These are phyloP conservation scores for Leptinotarsa lineolata DNA, from an alignment of 1,140 invertebrate species.

Conservation along the genomic window DNA sequence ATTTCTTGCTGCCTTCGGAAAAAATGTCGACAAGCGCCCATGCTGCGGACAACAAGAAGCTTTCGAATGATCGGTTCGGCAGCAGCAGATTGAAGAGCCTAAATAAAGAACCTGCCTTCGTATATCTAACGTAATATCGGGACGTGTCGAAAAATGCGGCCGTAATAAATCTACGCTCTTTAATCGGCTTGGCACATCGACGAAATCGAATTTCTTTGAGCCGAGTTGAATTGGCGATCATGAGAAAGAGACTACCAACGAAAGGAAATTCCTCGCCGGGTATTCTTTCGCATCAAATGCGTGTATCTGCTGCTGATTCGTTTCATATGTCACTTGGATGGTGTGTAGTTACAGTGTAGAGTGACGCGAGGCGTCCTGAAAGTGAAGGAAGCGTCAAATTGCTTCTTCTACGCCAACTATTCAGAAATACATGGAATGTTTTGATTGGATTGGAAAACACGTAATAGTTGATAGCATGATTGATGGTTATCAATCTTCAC, in stretches of 20 bases:
- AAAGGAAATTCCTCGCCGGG: not conserved
- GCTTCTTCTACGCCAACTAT: too few relatives aligned
- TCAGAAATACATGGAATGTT: too few relatives aligned
- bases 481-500: too few relatives aligned
- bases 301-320: not conserved
- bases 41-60: not conserved
- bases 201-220: conserved; percentile 26
- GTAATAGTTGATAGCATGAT: too few relatives aligned
- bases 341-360: too few relatives aligned
- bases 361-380: too few relatives aligned
- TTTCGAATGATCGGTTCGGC: conserved; percentile 1
- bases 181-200: conserved; percentile 22
- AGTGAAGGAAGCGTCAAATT: too few relatives aligned
- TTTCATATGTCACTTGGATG: not conserved
- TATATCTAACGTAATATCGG: conserved; percentile 27
- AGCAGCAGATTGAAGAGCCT: conserved; percentile 21
- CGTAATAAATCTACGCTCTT: conserved; percentile 22
- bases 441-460: too few relatives aligned
- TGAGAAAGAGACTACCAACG: conserved; percentile 11
- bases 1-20: conserved; percentile 5
- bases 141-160: conserved; percentile 25
- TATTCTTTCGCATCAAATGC: not conserved
- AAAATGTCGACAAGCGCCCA: conserved; percentile 13
- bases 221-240: conserved; percentile 11
- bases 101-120: conserved; percentile 26